A percentile compares a stretch with the other conserved stretches of the same genome.
Evolutionary conservation across 2,797 vertebrate species (phyloP).

Genomic region (Florisuga fusca): DNA sequence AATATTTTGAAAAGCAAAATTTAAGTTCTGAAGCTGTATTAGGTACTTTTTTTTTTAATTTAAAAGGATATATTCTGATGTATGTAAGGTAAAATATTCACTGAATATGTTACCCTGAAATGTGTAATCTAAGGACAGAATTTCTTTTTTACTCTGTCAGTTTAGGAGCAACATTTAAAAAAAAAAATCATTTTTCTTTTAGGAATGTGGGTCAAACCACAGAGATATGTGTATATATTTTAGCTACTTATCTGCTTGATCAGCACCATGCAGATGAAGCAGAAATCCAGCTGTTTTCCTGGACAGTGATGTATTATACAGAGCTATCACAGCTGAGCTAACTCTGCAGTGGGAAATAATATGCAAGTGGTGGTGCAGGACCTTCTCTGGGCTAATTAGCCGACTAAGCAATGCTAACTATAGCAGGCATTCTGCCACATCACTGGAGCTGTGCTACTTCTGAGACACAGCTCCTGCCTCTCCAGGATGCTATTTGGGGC

Average conservation of each 20-base stretch:
- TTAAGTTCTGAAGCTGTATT: neutral
- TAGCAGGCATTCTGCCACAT: conserved; percentile 25
- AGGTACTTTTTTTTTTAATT: neutral
- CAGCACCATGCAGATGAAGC: neutral
- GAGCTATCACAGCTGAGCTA: neutral
- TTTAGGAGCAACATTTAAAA: neutral
- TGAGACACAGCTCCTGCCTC: conserved; percentile 34
- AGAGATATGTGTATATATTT: neutral
- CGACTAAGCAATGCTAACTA: conserved; percentile 26
- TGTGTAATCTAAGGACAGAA: neutral
- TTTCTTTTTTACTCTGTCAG: neutral
- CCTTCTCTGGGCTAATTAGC: neutral
- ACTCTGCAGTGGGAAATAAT: neutral
- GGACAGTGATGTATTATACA: neutral
- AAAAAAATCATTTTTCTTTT: neutral
- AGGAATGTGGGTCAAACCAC: neutral
- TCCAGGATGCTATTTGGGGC: conserved; percentile 24
- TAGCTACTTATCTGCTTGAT: neutral
- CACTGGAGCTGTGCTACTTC: conserved; percentile 1
- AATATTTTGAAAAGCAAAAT: neutral
- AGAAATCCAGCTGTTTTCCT: neutral
- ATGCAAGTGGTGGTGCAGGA: neutral
- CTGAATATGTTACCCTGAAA: neutral
- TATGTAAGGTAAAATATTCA: neutral
- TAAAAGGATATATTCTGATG: neutral